Conservation (phyloP, 2,113 vertebrate genomes). For the Edolisoma coerulescens region DNA sequence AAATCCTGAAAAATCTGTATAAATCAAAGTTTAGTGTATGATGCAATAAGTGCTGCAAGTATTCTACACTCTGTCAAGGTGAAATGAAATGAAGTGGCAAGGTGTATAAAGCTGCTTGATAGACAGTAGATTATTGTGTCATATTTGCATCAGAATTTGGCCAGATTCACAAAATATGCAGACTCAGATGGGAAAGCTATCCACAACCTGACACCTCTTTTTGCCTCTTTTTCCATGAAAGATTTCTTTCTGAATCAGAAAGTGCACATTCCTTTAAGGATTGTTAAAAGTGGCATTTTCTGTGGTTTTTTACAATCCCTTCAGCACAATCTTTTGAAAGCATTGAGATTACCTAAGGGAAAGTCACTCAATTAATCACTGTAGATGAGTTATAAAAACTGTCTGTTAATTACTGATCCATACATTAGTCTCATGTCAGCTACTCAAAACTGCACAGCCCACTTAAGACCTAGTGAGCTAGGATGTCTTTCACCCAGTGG, state of each 20-base stretch:
- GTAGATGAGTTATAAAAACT: not conserved
- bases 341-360: not conserved
- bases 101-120: not conserved
- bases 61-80: not conserved
- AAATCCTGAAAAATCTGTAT: not conserved
- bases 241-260: not conserved
- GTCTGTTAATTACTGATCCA: not conserved
- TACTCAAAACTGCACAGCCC: not conserved
- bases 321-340: not conserved
- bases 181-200: not conserved
- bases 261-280: not conserved
- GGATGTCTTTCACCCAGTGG: not conserved
- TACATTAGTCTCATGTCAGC: not conserved
- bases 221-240: not conserved
- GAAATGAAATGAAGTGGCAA: not conserved
- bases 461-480: not conserved
- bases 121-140: not conserved
- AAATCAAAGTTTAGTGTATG: not conserved
- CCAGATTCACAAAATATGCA: not conserved
- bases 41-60: not conserved
- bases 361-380: not conserved
- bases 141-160: not conserved
- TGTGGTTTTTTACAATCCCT: not conserved
- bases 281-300: not conserved
- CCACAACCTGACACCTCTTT: not conserved